Conservation (phyloP, 2,113 vertebrate species). For the Atractosteus spatula region DNA sequence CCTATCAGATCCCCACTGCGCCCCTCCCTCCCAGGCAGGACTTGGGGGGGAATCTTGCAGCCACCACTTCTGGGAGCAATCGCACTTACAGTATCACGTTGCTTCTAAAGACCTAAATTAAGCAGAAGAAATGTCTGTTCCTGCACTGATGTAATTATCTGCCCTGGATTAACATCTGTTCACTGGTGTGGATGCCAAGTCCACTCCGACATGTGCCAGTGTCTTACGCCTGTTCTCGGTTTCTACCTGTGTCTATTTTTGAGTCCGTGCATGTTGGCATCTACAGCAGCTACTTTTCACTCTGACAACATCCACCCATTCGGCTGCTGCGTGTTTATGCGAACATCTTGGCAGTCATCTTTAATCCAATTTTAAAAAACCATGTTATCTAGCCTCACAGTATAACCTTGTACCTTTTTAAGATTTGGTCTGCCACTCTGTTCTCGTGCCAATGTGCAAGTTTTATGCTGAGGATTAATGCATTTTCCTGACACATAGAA, state of each 20-base stretch:
- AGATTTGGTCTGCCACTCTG: background rate
- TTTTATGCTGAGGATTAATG: background rate
- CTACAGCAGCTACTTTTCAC: constrained; percentile 55
- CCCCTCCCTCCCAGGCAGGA: constrained; percentile 48
- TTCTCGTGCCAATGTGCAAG: background rate
- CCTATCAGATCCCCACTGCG: constrained; percentile 44
- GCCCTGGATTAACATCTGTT: constrained; percentile 78
- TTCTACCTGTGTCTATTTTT: constrained; percentile 60
- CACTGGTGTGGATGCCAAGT: constrained; percentile 60
- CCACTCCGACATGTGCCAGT: constrained; percentile 62
- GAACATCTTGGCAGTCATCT: constrained; percentile 61
- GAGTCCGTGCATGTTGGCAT: constrained; percentile 66
- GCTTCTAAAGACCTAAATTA: constrained; percentile 67
- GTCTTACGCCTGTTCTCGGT: constrained; percentile 44
- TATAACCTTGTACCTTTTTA: background rate
- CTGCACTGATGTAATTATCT: constrained; percentile 75
- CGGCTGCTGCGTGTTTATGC: constrained; percentile 65
- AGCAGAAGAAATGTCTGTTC: constrained; percentile 75
- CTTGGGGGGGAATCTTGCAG: constrained; percentile 46
- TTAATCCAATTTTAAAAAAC: constrained; percentile 46
- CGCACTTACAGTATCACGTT: constrained; percentile 48
- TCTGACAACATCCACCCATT: constrained; percentile 65
- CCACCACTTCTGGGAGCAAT: constrained; percentile 53
- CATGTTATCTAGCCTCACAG: constrained; percentile 31
- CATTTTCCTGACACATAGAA: background rate